Conservation (phyloP, 2,888 invertebrate species). For the Itoplectis maculator region DNA sequence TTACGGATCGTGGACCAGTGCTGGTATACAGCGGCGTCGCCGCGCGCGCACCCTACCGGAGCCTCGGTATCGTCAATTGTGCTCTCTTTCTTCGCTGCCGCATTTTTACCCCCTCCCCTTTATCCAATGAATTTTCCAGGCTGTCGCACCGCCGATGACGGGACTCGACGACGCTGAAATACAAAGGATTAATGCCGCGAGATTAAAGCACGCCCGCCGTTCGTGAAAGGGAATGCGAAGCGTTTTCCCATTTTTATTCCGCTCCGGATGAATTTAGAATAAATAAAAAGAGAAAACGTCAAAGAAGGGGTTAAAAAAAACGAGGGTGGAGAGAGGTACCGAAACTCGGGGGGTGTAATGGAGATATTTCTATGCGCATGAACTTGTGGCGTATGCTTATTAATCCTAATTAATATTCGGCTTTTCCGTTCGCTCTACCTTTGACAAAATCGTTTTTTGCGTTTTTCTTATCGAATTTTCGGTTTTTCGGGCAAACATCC, state of each 20-base stretch:
- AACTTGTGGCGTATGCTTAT: neutral
- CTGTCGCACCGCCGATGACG: constrained; percentile 42
- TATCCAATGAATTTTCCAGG: constrained; percentile 36
- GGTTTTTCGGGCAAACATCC: too few relatives aligned
- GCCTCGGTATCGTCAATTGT: constrained; percentile 31
- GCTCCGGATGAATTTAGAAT: constrained; percentile 34
- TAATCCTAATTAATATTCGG: too few relatives aligned
- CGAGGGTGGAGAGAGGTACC: neutral
- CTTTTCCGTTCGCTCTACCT: too few relatives aligned
- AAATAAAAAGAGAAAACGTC: neutral
- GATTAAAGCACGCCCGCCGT: constrained; percentile 46
- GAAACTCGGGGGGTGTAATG: constrained; percentile 20
- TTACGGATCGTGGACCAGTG: constrained; percentile 43
- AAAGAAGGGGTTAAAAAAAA: neutral
- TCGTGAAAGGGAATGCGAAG: constrained; percentile 47
- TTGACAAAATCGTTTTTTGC: too few relatives aligned
- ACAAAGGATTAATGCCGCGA: constrained; percentile 56
- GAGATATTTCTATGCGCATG: neutral
- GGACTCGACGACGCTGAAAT: constrained; percentile 51
- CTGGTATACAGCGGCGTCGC: neutral
- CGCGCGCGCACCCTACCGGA: neutral
- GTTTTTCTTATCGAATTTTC: too few relatives aligned
- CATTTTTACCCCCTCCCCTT: constrained; percentile 22
- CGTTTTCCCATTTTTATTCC: constrained; percentile 45
- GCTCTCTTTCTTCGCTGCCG: constrained; percentile 55